Base-by-base conservation (phyloP, 1,140 invertebrate species). In the Drosophila aff. region DNA sequence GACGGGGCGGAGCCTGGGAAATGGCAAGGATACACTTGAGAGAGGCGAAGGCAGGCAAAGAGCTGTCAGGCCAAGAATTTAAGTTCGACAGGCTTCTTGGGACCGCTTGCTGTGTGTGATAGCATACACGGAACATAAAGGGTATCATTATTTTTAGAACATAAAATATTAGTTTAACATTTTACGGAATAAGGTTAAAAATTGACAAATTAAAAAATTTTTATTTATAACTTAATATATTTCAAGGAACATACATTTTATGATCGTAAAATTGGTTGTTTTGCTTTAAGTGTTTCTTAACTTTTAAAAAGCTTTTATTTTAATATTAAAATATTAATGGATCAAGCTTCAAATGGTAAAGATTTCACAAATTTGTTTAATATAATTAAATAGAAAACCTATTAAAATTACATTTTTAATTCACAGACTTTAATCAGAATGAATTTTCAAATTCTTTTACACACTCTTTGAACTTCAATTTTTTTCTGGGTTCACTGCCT, bases 31-130 rank as follows among this genome's bases (percentile, higher is more conserved):
- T 53, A 31, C 23, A 6, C 21, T 46, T 50, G 69, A 38, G 53
- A 5, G 52, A 23, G 26, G 44, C 11, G 38, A 13, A 49, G 38
- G 36, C 31, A 43, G 15, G 52, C 13, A 43, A 78, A 52, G 52
- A 57, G 23, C 76, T 66, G 68, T 68, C 74, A 46, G 79, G 43
- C 44, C 62, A 63, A 78, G 57, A 82, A 60, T 67, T 78, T 73
- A 78, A 79, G 75, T 75, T 81, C 79, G 63, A 72, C 59, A 58
- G 57, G 50, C 55, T 46, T 13, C 55, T 60, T 23, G 43, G 43
- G 65, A 67, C 58, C 18, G 18, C 58, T 46, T 62, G 65, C 59
- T 67, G 65, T 26, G 64, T 47, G 58, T 2, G 23, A 47, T 47
- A 36, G 33, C 1, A 6, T 38, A 44, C 33, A 47, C n/a, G n/a